Evolutionary conservation across 2,113 vertebrate species (phyloP), one percentile per base, ranked within the genome.

Genomic region (Centropristis striata): DNA sequence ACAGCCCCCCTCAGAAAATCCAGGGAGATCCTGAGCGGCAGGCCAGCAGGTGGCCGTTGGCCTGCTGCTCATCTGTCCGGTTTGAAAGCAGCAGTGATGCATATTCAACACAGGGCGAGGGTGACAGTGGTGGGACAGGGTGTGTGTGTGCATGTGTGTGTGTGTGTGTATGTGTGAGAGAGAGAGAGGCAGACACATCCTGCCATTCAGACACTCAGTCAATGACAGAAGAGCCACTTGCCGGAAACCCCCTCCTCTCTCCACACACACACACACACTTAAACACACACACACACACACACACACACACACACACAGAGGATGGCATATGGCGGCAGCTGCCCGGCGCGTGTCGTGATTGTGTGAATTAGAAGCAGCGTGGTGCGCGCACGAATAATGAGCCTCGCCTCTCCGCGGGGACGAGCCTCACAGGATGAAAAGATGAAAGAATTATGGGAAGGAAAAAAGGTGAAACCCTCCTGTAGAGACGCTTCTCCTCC

Each of bases 51-150:
- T 96, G 96, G 95, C 94, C 90, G 61, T 73, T 65, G 61, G 78
- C 89, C 92, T 85, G n/a, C 84, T 64, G 83, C 76, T 94, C 95
- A 94, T 94, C 94, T 94, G 94, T 91, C 90, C 81, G 2, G 70
- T 71, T 72, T 93, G 86, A 77, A 88, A 85, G 58, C 59, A 49
- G 65, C 65, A 64, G 53, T 53, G 78, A 91, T 92, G 88, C 89
- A 92, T 93, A 92, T 92, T 92, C 89, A 95, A 86, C 68, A 80
- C 32, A 46, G 75, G 65, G 71, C 12, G 36, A 49, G 72, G 86
- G 80, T 79, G 77, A 79, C 10, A 12, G 73, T 65, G 70, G 75
- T 68, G 69, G 44, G 69, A 61, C 59, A 42, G 76, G 1, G 73
- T 55, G 59, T 50, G 64, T 47, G 36, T 58, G 23, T 68, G 53